Conservation (phyloP, 2,113 vertebrate species). For the Triplophysa rosa region DNA sequence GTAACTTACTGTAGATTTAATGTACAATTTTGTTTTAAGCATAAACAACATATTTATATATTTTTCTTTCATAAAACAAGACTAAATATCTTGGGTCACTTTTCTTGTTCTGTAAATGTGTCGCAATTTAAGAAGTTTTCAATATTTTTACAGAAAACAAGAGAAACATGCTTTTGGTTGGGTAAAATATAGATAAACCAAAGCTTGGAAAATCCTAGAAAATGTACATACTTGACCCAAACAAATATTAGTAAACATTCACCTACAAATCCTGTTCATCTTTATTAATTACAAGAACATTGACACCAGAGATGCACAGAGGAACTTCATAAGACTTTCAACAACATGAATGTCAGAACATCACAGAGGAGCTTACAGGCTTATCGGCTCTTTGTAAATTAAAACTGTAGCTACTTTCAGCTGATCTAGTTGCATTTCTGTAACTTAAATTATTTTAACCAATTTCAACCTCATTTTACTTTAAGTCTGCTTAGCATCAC, state of each 20-base stretch:
- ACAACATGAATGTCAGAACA: conserved; percentile 20
- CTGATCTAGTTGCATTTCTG: neutral
- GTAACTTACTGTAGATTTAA: no score
- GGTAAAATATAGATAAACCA: no score
- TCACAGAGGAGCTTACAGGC: neutral
- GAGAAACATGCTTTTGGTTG: neutral
- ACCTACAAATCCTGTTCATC: neutral
- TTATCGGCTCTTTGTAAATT: neutral
- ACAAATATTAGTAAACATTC: no score
- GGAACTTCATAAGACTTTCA: conserved; percentile 12
- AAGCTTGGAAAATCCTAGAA: no score
- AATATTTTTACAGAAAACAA: neutral
- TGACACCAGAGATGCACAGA: conserved; percentile 14
- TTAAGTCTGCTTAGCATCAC: no score
- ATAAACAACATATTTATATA: no score
- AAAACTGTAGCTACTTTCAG: neutral
- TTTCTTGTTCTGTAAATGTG: neutral
- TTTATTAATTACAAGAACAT: conserved; percentile 1
- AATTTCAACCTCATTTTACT: no score
- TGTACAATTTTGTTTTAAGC: no score
- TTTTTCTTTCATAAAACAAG: no score
- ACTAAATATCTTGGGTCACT: neutral
- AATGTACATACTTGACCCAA: no score
- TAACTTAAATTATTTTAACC: no score
- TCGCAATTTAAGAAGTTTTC: no score